A percentile compares a stretch with the other conserved stretches of the same genome.
These are phyloP conservation scores for Melinopterus prodromus DNA, from an alignment of 2,888 invertebrate genomes.

Conservation along the genomic window DNA sequence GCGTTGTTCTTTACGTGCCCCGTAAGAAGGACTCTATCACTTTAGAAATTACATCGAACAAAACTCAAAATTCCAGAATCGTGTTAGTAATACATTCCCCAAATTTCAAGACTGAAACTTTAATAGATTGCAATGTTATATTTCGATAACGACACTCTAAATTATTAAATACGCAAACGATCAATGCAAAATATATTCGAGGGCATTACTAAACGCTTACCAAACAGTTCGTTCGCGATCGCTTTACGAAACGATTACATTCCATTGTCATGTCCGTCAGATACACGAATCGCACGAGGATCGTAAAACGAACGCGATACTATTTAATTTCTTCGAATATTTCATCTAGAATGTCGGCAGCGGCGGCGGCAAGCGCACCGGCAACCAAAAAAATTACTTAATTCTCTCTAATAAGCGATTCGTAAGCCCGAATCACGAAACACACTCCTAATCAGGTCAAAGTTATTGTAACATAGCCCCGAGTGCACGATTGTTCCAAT, in stretches of 20 bases:
- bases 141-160: no score
- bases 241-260: not conserved
- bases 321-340: not conserved
- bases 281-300: constrained; percentile 4
- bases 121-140: no score
- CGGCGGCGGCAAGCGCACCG: constrained; percentile 4
- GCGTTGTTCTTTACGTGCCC: no score
- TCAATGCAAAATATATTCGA: not conserved
- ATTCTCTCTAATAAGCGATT: constrained; percentile 4
- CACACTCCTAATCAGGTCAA: constrained; percentile 25
- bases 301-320: not conserved
- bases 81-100: no score
- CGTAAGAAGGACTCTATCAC: no score
- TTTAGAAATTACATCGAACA: no score
- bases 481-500: constrained; percentile 26
- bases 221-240: not conserved
- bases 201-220: not conserved
- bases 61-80: no score
- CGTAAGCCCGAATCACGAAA: not conserved
- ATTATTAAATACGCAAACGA: not conserved
- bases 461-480: constrained; percentile 26
- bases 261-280: not conserved
- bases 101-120: no score
- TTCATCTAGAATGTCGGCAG: not conserved
- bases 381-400: not conserved